These are phyloP conservation scores for Pseudachorutes palmiensis DNA, from an alignment of 1,140 invertebrate species.

Conservation along the genomic window DNA sequence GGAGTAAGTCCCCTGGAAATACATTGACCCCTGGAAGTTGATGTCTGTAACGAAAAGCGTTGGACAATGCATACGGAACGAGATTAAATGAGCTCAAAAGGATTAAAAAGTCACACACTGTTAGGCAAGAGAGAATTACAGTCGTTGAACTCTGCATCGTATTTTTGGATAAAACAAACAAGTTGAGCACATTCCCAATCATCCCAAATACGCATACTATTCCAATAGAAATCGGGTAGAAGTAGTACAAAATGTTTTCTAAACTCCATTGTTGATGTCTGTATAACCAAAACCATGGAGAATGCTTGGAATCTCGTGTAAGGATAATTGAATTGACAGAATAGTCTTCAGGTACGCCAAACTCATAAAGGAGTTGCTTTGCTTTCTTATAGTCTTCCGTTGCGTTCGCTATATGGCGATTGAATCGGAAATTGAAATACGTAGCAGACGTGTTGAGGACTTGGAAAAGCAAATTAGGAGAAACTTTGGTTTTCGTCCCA, in stretches of 20 bases:
- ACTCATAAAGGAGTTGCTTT: background rate
- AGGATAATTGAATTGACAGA: background rate
- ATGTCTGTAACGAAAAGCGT: background rate
- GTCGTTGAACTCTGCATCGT: background rate
- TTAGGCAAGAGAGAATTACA: background rate
- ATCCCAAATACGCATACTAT: background rate
- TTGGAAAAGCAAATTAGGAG: background rate
- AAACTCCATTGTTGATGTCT: background rate
- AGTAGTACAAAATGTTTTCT: background rate
- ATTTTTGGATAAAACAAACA: background rate
- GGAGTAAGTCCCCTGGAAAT: background rate
- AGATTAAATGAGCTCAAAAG: background rate
- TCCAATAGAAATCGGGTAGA: background rate
- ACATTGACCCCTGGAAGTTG: background rate
- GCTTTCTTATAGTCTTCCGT: background rate
- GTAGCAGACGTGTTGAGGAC: background rate
- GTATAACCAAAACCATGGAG: background rate
- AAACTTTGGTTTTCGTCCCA: background rate
- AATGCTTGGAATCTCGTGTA: background rate
- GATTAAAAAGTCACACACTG: background rate
- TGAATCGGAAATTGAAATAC: background rate
- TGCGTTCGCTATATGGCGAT: background rate
- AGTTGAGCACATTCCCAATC: background rate
- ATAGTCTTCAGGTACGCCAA: background rate
- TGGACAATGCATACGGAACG: background rate